Conservation (phyloP, 2,113 vertebrate genomes). For the Carassius gibelio region DNA sequence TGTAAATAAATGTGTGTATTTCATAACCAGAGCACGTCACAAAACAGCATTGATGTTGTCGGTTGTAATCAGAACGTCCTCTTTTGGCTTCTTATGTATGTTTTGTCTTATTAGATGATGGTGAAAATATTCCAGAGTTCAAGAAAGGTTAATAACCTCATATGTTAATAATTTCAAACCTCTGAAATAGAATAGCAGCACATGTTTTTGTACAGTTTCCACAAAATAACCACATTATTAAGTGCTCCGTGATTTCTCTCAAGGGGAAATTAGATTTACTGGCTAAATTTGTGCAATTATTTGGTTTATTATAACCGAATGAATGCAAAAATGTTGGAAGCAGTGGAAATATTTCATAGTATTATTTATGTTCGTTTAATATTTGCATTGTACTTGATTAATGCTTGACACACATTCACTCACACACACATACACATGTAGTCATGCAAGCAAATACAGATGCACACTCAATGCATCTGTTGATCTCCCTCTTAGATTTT, state of each 20-base stretch:
- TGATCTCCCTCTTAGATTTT: conserved; percentile 17
- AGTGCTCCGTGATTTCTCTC: conserved; percentile 3
- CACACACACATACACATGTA: neutral
- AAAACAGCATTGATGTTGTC: neutral
- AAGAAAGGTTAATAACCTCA: conserved; percentile 14
- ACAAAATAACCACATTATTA: conserved; percentile 24
- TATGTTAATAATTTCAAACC: neutral
- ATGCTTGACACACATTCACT: neutral
- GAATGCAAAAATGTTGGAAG: conserved; percentile 10
- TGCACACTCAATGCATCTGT: neutral
- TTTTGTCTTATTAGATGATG: conserved; percentile 5
- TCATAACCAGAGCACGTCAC: conserved; percentile 20
- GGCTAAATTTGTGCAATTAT: conserved; percentile 20
- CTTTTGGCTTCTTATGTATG: neutral
- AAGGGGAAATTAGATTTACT: neutral
- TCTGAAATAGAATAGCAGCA: conserved; percentile 7
- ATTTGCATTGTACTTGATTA: neutral
- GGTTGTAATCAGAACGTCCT: conserved; percentile 4
- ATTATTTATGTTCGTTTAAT: neutral
- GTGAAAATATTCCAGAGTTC: conserved; percentile 17
- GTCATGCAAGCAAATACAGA: neutral
- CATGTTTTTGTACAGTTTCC: conserved; percentile 5
- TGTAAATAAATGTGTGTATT: conserved; percentile 39
- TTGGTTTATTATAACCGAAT: conserved; percentile 10
- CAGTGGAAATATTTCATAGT: neutral